Evolutionary conservation across 2,888 invertebrate genomes (phyloP), one percentile per base, ranked within the genome.

Genomic region (Lasiommata megera): DNA sequence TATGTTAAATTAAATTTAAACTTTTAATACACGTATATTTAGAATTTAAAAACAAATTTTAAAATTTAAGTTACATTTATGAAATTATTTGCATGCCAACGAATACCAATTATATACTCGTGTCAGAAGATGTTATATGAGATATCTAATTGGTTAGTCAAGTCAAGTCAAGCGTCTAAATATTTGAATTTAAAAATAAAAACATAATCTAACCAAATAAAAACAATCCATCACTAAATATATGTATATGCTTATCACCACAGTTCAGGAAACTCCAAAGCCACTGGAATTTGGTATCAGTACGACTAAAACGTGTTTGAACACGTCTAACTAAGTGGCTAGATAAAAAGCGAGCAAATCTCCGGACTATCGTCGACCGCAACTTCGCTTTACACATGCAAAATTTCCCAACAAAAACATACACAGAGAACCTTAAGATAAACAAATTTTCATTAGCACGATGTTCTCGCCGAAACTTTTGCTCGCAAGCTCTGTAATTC

Each of bases 291-390:
- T 23, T 43, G 12, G 8, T 36, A 23, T 23, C 43, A 7, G 7
- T n/a, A 5, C 18, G 18, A 11, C n/a, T 12, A 11, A 43, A 43
- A 9, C 40, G 6, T 41, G 6, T 44, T 31, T 31, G 12, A 44
- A 44, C 28, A 29, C 7, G 12, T 43, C 23, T 29, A 44, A 44
- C 28, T 31, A 29, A 12, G 29, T 29, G 44, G 12, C 14, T 14
- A 14, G 9, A 14, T 28, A 28, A 46, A 31, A 46, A 31, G 46
- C 46, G n/a, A n/a, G n/a, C n/a, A n/a, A n/a, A 46, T 34, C 44
- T 43, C 55, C 46, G 50, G 43, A 34, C 37, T 48, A 50, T 51
- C 38, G 47, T 51, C 46, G 17, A 44, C 51, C 46, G 23, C 34
- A 59, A 59, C 38, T 38, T 48, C 55, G 38, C 44, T 37, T 34